Evolutionary conservation across 2,797 vertebrate genomes (phyloP).

Genomic region (Takifugu rubripes): DNA sequence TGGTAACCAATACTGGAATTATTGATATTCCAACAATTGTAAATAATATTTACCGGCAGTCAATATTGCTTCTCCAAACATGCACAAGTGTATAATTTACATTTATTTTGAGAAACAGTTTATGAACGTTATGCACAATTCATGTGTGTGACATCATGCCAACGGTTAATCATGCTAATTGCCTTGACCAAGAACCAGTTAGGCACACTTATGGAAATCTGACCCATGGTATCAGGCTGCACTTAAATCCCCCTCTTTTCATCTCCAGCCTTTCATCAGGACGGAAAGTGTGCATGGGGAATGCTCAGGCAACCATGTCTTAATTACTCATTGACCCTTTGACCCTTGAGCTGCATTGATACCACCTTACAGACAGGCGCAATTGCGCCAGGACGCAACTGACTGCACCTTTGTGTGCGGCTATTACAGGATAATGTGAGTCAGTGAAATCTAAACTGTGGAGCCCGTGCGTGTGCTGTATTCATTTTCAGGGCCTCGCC

Average conservation of each 20-base stretch:
- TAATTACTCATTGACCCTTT: conserved; percentile 82
- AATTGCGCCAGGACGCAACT: conserved; percentile 49
- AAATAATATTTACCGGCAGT: neutral
- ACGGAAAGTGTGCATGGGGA: conserved; percentile 74
- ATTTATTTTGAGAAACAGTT: conserved; percentile 9
- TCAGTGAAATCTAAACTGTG: conserved; percentile 77
- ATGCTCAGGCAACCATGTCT: conserved; percentile 79
- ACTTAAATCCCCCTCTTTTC: conserved; percentile 62
- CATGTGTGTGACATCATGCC: conserved; percentile 43
- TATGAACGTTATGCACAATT: conserved; percentile 42
- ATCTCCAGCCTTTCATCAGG: conserved; percentile 66
- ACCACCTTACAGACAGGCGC: conserved; percentile 54
- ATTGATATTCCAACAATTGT: too few species aligned
- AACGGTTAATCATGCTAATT: conserved; percentile 75
- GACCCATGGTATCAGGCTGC: conserved; percentile 66
- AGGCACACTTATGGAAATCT: conserved; percentile 71
- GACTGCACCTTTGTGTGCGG: conserved; percentile 73
- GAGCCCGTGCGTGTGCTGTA: conserved; percentile 70
- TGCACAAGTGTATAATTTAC: neutral
- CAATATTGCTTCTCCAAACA: neutral
- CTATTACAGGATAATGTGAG: conserved; percentile 71
- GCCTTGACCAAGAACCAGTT: conserved; percentile 74
- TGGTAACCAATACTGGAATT: too few species aligned
- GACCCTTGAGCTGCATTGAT: conserved; percentile 69
- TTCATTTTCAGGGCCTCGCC: conserved; percentile 71